These are phyloP conservation scores for Globia sparganii DNA, from an alignment of 2,888 invertebrate genomes.

Conservation along the genomic window DNA sequence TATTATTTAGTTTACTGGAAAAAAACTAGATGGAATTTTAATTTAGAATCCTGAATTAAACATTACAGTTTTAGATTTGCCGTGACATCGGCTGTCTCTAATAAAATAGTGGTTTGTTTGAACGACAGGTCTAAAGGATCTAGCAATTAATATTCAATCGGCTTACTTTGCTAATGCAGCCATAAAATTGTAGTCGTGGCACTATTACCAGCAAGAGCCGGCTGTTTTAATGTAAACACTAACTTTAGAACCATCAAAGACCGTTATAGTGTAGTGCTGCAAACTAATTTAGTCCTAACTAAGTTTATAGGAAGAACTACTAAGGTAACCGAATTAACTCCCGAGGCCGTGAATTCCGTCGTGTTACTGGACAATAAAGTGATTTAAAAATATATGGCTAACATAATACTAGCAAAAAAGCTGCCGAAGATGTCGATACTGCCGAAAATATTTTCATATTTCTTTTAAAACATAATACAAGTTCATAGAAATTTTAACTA, in stretches of 20 bases:
- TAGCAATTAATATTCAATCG: constrained; percentile 29
- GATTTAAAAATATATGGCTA: not conserved
- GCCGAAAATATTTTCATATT: not conserved
- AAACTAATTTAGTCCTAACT: constrained; percentile 47
- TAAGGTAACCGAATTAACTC: constrained; percentile 10
- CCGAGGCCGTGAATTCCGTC: not conserved
- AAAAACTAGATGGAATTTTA: not conserved
- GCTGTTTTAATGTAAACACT: constrained; percentile 42
- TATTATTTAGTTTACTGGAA: not conserved
- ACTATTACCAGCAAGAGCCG: constrained; percentile 41
- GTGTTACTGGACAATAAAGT: not conserved
- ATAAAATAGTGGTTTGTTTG: constrained; percentile 15
- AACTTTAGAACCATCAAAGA: constrained; percentile 40
- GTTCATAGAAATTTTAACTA: not conserved
- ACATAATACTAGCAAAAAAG: not conserved
- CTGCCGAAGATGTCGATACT: not conserved
- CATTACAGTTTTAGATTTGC: constrained; percentile 30
- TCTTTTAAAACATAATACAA: not conserved
- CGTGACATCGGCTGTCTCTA: constrained; percentile 3
- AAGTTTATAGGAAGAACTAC: constrained; percentile 14
- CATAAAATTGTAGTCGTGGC: constrained; percentile 36
- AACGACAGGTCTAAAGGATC: constrained; percentile 18
- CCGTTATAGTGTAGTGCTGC: constrained; percentile 24
- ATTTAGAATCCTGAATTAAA: constrained; percentile 46
- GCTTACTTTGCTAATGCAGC: constrained; percentile 22